A percentile compares a stretch with the other conserved stretches of the same genome.
phyloP scores from a whole-genome alignment of 2,113 vertebrate species.

The Saiga tatarica region DNA sequence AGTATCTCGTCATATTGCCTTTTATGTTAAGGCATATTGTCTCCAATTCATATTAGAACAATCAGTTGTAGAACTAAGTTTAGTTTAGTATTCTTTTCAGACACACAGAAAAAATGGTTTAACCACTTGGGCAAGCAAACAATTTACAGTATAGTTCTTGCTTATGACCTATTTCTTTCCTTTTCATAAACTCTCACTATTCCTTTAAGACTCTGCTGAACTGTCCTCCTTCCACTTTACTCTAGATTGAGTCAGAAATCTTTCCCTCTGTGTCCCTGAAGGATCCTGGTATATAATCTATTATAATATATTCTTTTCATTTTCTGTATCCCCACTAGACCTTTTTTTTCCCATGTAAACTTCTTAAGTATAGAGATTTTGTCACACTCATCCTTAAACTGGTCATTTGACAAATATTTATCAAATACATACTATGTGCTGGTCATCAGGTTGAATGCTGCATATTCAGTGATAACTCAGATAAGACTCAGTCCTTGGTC shows the following conservation, averaged over 20 bases:
- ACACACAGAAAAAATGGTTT: neutral
- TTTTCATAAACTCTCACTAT: neutral
- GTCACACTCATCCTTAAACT: neutral
- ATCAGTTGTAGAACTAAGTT: slow-evolving; percentile 18
- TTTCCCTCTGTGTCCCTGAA: neutral
- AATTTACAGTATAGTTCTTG: slow-evolving; percentile 12
- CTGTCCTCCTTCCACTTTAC: neutral
- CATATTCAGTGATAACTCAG: neutral
- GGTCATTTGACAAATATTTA: slow-evolving; percentile 24
- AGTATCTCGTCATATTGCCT: neutral
- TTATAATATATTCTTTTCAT: neutral
- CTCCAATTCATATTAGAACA: slow-evolving; percentile 27
- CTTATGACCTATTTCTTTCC: neutral
- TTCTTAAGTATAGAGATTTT: slow-evolving; percentile 3
- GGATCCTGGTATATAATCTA: neutral
- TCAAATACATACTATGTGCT: neutral
- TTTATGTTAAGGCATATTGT: slow-evolving; percentile 26
- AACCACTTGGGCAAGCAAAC: neutral
- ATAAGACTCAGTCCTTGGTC: neutral
- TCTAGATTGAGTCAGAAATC: neutral
- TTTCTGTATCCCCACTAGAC: neutral
- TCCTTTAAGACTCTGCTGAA: neutral
- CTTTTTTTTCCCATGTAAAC: neutral
- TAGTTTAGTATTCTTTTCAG: slow-evolving; percentile 40
- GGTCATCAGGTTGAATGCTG: neutral